Conservation (phyloP, 2,113 vertebrate genomes). For the Blennius ocellaris region DNA sequence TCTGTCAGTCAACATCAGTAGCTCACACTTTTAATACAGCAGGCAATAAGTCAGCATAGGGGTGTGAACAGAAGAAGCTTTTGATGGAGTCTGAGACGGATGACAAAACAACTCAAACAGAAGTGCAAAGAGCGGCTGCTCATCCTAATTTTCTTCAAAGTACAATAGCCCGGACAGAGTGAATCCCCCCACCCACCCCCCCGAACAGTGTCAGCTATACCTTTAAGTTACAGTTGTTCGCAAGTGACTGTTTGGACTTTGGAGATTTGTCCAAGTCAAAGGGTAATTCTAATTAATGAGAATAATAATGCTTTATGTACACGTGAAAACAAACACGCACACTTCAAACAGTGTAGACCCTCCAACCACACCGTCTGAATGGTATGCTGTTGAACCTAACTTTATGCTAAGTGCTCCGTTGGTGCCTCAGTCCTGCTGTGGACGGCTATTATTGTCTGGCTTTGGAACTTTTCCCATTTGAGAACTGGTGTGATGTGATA, state of each 20-base stretch:
- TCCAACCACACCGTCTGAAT: background rate
- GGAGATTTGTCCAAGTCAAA: no score
- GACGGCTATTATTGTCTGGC: conserved; percentile 1
- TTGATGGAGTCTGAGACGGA: conserved; percentile 62
- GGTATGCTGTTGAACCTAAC: background rate
- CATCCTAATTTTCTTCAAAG: conserved; percentile 37
- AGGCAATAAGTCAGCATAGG: conserved; percentile 68
- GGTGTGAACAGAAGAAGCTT: conserved; percentile 63
- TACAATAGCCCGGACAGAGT: background rate
- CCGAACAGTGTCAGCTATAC: background rate
- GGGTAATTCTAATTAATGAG: no score
- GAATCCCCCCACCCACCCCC: no score
- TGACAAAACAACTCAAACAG: conserved; percentile 40
- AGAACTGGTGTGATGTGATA: background rate
- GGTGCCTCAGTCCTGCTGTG: background rate
- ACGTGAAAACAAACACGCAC: no score
- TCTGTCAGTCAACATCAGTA: conserved; percentile 77
- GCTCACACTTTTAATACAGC: conserved; percentile 73
- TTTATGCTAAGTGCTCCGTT: conserved; percentile 1
- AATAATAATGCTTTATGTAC: no score
- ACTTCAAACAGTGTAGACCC: no score
- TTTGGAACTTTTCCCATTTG: background rate
- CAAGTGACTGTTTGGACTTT: no score
- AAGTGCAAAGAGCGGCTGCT: conserved; percentile 32
- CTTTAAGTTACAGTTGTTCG: no score